Evolutionary conservation across 1,140 invertebrate genomes (phyloP), one percentile per base, ranked within the genome.

Genomic region (Brachionus plicatilis): DNA sequence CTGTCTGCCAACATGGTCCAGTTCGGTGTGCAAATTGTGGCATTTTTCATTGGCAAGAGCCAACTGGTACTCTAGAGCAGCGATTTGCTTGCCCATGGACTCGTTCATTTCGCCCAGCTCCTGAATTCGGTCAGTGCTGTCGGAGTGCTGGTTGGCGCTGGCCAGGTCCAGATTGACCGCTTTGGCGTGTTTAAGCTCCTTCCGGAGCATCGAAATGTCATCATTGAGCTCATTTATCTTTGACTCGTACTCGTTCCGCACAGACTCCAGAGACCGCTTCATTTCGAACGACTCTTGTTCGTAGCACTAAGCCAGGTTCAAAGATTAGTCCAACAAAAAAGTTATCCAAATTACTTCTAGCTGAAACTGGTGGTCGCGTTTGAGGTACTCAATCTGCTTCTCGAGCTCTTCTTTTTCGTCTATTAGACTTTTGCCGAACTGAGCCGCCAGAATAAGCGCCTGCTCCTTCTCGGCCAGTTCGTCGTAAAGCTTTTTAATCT

Each of bases 331-430:
- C 14, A 45, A 45, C 3, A 11, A 12, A 53, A 50, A 50, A 43
- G 4, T 20, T 75, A 47, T 11, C 12, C 45, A 76, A 41, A 12
- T 47, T 76, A 76, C 72, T 65, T 82, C 79, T 11, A 60, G 11
- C 27, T 82, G 79, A 65, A 33, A 14, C 37, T 60, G 65, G 27
- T 82, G 65, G n/a, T 82, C 79, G 20, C 65, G 33, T 65, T 65
- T 82, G 4, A 82, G n/a, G 41, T 24, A 47, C 60, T 82, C 79
- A 6, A 82, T 60, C 14, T 82, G 79, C 12, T 68, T 60, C 29
- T 82, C 79, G 1, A 82, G 41, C 41, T 82, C 79, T 65, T 82
- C 79, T 47, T 82, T 82, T 82, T 82, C 53, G n/a, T 82, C 79
- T 9, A 82, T 82, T 7, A 82, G 53, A 41, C 50, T 43, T 33